Evolutionary conservation across 1,140 invertebrate genomes (phyloP).

Genomic region (Doryteuthis pealeii): DNA sequence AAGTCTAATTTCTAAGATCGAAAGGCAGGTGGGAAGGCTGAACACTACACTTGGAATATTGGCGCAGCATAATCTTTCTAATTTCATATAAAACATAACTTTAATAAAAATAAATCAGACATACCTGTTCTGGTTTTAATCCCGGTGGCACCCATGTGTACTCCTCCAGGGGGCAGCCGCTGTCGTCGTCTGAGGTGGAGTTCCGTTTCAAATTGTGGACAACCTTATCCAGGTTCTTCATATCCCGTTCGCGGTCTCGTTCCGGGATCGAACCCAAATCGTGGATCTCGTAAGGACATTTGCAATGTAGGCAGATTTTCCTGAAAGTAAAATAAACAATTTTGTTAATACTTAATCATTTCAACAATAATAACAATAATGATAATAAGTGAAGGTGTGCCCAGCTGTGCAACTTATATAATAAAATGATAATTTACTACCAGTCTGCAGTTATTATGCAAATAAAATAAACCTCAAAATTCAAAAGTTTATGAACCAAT

Average conservation of each 20-base stretch:
- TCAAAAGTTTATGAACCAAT: too few relatives aligned
- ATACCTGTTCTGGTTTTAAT: conserved; percentile 91
- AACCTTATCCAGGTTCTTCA: conserved; percentile 37
- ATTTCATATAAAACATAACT: too few relatives aligned
- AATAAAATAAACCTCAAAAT: too few relatives aligned
- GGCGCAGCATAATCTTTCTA: too few relatives aligned
- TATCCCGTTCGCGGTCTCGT: conserved; percentile 26
- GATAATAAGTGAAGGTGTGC: conserved; percentile 15
- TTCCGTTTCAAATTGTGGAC: conserved; percentile 67
- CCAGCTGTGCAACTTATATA: too few relatives aligned
- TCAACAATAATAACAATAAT: conserved; percentile 22
- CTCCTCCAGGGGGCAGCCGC: conserved; percentile 93
- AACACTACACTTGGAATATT: too few relatives aligned
- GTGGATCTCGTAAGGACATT: conserved; percentile 71
- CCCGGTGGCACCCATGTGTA: conserved; percentile 98
- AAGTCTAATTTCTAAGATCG: too few relatives aligned
- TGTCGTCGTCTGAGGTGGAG: conserved; percentile 94
- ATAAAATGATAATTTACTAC: conserved; percentile 11
- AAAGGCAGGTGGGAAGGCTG: too few relatives aligned
- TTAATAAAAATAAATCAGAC: too few relatives aligned
- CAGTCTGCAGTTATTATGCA: too few relatives aligned
- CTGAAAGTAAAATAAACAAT: conserved; percentile 59
- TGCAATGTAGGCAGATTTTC: conserved; percentile 73
- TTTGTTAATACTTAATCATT: conserved; percentile 11
- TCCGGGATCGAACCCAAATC: conserved; percentile 60